Evolutionary conservation across 2,113 vertebrate genomes (phyloP), one percentile per base, ranked within the genome.

Genomic region (Megaleporinus macrocephalus): DNA sequence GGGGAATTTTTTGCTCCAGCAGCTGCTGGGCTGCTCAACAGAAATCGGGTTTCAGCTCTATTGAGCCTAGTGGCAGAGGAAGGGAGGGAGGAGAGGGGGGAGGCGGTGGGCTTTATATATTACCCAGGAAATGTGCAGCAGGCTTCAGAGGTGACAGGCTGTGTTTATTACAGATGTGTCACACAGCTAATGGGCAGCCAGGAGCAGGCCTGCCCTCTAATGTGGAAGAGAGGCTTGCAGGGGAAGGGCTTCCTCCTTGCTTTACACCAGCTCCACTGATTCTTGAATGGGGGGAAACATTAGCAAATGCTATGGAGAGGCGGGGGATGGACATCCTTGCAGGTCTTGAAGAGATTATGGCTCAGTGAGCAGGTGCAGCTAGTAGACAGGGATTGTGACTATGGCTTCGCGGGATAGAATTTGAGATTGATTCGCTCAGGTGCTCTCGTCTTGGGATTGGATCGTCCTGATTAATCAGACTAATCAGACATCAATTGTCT

Each of bases 111-210:
- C 55, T 89, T 92, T 90, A 86, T 92, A 90, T 93, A 90, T 92
- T 94, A 87, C 90, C 82, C 90, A 88, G 94, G 92, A 91, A 93
- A 93, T 92, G 92, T 90, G 91, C 91, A 90, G 91, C 90, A 90
- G 91, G 89, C 91, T 93, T 93, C 91, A 91, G 93, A 93, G 92
- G 92, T 93, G 93, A 93, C 93, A 91, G 93, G 90, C 89, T 92
- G 93, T 93, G 93, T 95, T 95, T 94, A 94, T 95, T 94, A 94
- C 92, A 90, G 93, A 93, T 94, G 93, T 94, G 91, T 94, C 93
- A 94, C 90, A 90, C 92, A 88, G 91, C 92, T 93, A 94, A 94
- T 94, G 90, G 92, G 90, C 88, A 93, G 89, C 89, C 87, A 84
- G 89, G 87, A 88, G 88, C 84, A 61, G 88, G 90, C 83, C 81